These are phyloP conservation scores for Onychostoma macrolepis DNA, from an alignment of 2,113 vertebrate genomes.

Conservation along the genomic window DNA sequence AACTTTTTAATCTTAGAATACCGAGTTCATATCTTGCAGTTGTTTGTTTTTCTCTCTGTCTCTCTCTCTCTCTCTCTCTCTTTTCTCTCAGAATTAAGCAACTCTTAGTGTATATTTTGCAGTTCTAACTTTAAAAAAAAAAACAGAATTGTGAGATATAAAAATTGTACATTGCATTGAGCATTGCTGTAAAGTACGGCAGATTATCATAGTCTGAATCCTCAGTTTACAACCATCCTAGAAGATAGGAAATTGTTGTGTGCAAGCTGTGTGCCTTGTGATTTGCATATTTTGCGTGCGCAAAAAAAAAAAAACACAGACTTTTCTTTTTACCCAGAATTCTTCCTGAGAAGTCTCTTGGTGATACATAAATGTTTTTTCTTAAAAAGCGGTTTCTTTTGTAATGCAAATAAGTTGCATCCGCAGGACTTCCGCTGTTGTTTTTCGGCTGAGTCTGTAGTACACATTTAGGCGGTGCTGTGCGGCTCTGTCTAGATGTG, in stretches of 20 bases:
- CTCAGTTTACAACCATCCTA: neutral
- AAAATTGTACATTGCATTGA: neutral
- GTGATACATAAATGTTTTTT: neutral
- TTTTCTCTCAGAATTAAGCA: too few species aligned
- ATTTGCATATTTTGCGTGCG: neutral
- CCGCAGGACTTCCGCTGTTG: neutral
- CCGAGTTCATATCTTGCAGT: too few species aligned
- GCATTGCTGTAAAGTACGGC: neutral
- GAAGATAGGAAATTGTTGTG: neutral
- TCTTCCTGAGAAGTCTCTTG: neutral
- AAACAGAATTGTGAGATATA: too few species aligned
- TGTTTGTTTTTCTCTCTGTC: too few species aligned
- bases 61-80: too few species aligned
- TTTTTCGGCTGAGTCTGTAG: neutral
- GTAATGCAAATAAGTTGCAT: neutral
- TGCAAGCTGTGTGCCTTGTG: neutral
- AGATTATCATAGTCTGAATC: neutral
- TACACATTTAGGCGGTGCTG: slow-evolving; percentile 48
- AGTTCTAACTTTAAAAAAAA: too few species aligned
- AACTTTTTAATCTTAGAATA: too few species aligned
- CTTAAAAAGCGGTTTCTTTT: neutral
- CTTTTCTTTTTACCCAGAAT: neutral
- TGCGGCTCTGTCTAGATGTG: slow-evolving; percentile 49
- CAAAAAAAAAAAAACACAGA: neutral
- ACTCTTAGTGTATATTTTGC: too few species aligned